Evolutionary conservation across 2,888 invertebrate genomes (phyloP).

Genomic region (Sceliomorpha sp.): DNA sequence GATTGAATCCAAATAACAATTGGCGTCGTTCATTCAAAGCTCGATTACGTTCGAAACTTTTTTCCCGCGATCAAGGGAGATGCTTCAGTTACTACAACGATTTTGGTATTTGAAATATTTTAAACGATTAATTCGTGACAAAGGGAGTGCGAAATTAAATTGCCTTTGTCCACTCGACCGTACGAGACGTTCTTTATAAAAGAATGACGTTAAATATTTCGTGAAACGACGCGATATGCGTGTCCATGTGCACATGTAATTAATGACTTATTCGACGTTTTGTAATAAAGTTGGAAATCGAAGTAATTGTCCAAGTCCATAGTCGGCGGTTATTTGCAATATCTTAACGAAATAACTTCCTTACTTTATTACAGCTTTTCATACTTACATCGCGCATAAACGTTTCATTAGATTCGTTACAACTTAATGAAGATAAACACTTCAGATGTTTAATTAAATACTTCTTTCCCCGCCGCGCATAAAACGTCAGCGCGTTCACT

Average conservation of each 20-base stretch:
- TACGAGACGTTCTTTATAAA: conserved; percentile 30
- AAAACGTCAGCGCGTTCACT: no score
- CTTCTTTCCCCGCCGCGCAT: no score
- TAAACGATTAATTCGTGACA: conserved; percentile 51
- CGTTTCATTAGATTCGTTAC: neutral
- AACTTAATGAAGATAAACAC: no score
- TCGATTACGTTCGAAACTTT: conserved; percentile 44
- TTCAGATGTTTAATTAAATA: no score
- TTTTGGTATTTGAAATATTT: conserved; percentile 50
- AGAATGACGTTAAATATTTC: conserved; percentile 43
- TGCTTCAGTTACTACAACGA: conserved; percentile 44
- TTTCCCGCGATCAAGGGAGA: conserved; percentile 24
- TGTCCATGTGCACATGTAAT: no score
- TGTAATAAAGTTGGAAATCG: no score
- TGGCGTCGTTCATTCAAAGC: conserved; percentile 36
- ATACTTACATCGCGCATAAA: neutral
- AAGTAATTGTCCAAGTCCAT: no score
- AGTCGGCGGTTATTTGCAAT: conserved; percentile 37
- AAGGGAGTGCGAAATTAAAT: conserved; percentile 47
- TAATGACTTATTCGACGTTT: no score
- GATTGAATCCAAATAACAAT: conserved; percentile 42
- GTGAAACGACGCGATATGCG: conserved; percentile 13
- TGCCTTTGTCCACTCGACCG: conserved; percentile 48
- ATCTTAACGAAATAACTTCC: conserved; percentile 27
- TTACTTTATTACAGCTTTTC: conserved; percentile 1